These are phyloP conservation scores for Nymphicus hollandicus DNA, from an alignment of 2,113 vertebrate genomes.

Conservation along the genomic window DNA sequence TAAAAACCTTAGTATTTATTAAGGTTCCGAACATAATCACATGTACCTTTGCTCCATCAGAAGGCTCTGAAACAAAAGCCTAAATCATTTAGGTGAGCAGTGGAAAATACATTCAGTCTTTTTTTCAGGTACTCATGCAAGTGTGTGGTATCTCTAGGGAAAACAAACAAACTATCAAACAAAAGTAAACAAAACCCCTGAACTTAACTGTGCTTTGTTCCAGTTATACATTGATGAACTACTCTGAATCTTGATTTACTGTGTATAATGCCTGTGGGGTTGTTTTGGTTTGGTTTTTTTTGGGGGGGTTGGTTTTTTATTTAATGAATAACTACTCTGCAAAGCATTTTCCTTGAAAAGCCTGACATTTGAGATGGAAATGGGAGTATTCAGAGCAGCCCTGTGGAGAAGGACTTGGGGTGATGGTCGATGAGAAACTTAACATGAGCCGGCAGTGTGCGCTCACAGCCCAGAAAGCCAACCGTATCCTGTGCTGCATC, in stretches of 20 bases:
- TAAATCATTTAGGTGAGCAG: neutral
- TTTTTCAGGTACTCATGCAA: neutral
- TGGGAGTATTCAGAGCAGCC: neutral
- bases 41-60: neutral
- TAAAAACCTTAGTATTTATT: neutral
- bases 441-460: too few species aligned
- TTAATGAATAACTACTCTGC: neutral
- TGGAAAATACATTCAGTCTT: neutral
- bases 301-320: too few species aligned
- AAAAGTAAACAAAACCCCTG: neutral
- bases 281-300: neutral
- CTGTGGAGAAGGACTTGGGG: too few species aligned
- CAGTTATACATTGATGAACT: neutral
- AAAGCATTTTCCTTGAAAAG: neutral
- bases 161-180: fast-evolving
- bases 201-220: neutral
- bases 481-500: too few species aligned
- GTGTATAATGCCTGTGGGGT: too few species aligned
- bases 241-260: neutral
- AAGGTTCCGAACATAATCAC: neutral
- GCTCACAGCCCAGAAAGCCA: too few species aligned
- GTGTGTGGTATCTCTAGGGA: neutral
- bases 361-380: neutral
- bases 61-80: neutral
- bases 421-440: too few species aligned